Evolutionary conservation across 1,140 invertebrate genomes (phyloP).

Genomic region (Drosophila simulans): DNA sequence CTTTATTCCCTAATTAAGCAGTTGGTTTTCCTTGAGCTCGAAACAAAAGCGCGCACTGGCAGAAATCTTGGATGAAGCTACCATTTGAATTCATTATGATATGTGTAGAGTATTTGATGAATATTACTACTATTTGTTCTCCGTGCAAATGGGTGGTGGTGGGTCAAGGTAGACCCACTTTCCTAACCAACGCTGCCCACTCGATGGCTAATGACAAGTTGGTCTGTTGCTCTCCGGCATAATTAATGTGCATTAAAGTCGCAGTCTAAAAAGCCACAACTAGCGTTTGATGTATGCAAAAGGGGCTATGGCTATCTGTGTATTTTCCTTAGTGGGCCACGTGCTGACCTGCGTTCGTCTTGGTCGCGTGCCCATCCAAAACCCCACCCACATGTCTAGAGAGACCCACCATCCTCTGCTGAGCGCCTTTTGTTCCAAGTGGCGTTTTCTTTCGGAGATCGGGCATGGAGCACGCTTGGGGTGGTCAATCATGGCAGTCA

Average conservation of each 20-base stretch:
- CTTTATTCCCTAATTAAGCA: slow-evolving; percentile 65
- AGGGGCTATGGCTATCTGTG: not conserved
- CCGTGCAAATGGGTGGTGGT: not conserved
- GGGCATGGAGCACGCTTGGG: slow-evolving; percentile 11
- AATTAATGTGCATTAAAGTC: slow-evolving; percentile 69
- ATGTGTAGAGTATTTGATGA: not conserved
- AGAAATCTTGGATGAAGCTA: not conserved
- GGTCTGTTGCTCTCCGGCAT: slow-evolving; percentile 23
- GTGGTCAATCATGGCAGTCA: slow-evolving; percentile 70
- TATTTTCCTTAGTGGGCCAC: slow-evolving; percentile 3
- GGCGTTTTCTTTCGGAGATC: slow-evolving; percentile 18
- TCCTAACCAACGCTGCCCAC: slow-evolving; percentile 2
- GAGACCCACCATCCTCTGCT: not conserved
- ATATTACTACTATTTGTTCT: not conserved
- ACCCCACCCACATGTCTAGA: slow-evolving; percentile 10
- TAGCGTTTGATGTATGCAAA: slow-evolving; percentile 4
- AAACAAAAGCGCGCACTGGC: slow-evolving; percentile 3
- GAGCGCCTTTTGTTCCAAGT: not conserved
- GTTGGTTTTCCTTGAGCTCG: slow-evolving; percentile 36
- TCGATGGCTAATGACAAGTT: slow-evolving; percentile 48
- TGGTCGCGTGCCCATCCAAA: slow-evolving; percentile 40
- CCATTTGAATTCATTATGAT: no score
- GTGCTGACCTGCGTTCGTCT: slow-evolving; percentile 43
- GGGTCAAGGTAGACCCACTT: slow-evolving; percentile 22
- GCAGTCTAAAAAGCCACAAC: slow-evolving; percentile 27